Conservation (phyloP, 2,113 vertebrate genomes). For the Bubalus kerabau region DNA sequence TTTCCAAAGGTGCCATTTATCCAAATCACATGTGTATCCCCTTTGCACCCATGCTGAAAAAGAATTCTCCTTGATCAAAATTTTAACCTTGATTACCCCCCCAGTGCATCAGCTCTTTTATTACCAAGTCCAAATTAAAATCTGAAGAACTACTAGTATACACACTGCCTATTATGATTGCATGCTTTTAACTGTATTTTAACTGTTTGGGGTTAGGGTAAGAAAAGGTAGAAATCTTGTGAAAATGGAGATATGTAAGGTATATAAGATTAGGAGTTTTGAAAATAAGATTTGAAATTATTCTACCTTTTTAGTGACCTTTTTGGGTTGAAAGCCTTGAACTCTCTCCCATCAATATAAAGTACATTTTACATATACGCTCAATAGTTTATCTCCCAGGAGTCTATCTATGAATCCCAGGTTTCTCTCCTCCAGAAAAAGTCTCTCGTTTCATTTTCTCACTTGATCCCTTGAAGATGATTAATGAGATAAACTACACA, state of each 20-base stretch:
- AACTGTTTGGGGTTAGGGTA: background rate
- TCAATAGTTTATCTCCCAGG: background rate
- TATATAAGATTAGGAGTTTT: background rate
- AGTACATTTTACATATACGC: background rate
- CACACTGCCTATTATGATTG: background rate
- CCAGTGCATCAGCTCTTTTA: slow-evolving; percentile 46
- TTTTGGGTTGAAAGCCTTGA: background rate
- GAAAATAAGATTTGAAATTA: background rate
- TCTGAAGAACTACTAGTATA: slow-evolving; percentile 7
- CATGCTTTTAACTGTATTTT: slow-evolving; percentile 28
- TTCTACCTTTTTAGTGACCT: background rate
- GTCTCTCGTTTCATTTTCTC: background rate
- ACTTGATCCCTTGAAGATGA: background rate
- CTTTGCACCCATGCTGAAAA: slow-evolving; percentile 53
- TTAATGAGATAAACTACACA: background rate
- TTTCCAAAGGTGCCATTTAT: slow-evolving; percentile 69
- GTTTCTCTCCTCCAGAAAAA: background rate
- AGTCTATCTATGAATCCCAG: background rate
- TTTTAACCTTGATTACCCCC: slow-evolving; percentile 57
- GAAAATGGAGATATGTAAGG: background rate
- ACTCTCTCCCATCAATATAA: background rate
- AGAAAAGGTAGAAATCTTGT: slow-evolving; percentile 2
- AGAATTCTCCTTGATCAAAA: slow-evolving; percentile 66
- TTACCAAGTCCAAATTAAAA: slow-evolving; percentile 51
- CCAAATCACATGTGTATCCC: slow-evolving; percentile 64